Evolutionary conservation across 2,113 vertebrate species (phyloP).

Genomic region (Alouatta palliata): DNA sequence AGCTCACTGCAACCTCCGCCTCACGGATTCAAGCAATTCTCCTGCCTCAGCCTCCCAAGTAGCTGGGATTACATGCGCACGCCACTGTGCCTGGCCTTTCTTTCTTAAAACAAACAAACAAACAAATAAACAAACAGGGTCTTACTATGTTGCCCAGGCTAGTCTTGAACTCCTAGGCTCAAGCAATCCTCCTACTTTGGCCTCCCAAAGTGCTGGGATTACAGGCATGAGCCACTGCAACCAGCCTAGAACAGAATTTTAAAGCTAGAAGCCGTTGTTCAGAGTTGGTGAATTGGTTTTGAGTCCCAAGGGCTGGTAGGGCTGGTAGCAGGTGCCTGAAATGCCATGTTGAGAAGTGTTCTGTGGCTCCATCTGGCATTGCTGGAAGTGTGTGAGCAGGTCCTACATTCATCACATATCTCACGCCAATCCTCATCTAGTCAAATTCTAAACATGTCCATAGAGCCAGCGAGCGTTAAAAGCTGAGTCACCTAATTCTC

Average conservation of each 20-base stretch:
- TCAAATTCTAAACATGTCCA: not conserved
- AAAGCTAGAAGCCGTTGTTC: slow-evolving; percentile 29
- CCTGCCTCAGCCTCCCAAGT: no score
- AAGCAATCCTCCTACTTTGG: no score
- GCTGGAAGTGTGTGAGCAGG: not conserved
- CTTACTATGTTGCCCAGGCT: no score
- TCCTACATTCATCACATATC: not conserved
- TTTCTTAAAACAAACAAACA: no score
- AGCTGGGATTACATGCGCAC: no score
- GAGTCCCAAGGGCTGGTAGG: not conserved
- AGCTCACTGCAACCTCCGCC: no score
- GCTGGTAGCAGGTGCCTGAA: not conserved
- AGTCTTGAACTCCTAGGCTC: no score
- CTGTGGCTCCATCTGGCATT: not conserved
- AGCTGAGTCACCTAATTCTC: not conserved
- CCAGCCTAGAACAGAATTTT: not conserved
- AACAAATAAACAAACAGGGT: no score
- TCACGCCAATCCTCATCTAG: not conserved
- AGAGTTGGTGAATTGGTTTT: not conserved
- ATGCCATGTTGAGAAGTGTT: not conserved
- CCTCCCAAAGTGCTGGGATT: no score
- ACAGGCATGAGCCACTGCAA: no score
- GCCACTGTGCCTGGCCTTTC: no score
- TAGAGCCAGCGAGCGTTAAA: not conserved
- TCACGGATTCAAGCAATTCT: no score